Evolutionary conservation across 2,888 invertebrate species (phyloP), one percentile per base, ranked within the genome.

Genomic region (Drosophila silvestris): DNA sequence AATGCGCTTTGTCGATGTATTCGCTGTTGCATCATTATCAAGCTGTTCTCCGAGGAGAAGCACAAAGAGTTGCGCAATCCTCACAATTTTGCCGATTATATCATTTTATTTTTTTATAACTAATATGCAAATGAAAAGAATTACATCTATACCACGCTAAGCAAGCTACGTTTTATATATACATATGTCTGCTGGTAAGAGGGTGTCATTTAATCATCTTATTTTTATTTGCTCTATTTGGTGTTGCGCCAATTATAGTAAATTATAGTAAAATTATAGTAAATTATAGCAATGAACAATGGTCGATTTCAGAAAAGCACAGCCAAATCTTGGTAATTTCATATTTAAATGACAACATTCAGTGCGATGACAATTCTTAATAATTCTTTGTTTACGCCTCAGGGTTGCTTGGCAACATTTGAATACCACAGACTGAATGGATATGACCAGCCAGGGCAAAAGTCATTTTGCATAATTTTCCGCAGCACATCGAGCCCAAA

Each of bases 381-480:
- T 35, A 33, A 39, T 66, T 51, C 39, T 32, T 51, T 33, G 50
- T 56, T 26, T 57, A 53, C 41, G 19, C 35, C 16, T 28, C 32
- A 5, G 39, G 39, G 39, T 57, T 30, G 30, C 41, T 59, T 56
- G 58, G 51, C 33, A 56, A 59, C 74, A 72, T 68, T 32, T 44
- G 57, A 77, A 79, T 44, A 56, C 41, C 72, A 47, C 64, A 61
- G 81, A 73, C 58, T 61, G 39, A 70, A 50, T 50, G 65, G 39
- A 28, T 51, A 68, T 41, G 61, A 59, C 58, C 41, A 26, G 28
- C 50, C 37, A 26, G 50, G 32, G 22, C 70, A 70, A 79, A 76
- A 81, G 85, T 71, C 87, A 81, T 81, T 87, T 85, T 87, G 74
- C 85, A 84, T 87, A 81, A 87, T 83, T 73, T 74, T 69, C 76